A percentile compares a stretch with the other conserved stretches of the same genome.
These are phyloP conservation scores for Melanostoma mellinum DNA, from an alignment of 2,888 invertebrate species.

Conservation along the genomic window DNA sequence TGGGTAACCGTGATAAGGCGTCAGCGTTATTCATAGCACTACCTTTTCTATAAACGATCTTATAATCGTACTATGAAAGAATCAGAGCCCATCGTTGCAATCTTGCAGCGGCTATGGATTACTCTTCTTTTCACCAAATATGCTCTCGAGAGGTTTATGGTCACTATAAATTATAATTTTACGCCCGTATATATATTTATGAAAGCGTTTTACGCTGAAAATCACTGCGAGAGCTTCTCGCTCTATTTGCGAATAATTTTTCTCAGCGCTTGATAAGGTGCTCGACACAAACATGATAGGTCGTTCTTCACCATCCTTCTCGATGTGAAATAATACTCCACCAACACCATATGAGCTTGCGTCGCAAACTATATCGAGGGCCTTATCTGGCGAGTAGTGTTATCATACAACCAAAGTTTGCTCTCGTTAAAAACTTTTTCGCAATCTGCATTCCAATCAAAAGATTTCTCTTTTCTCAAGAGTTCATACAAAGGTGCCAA, in stretches of 20 bases:
- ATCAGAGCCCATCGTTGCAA: conserved; percentile 11
- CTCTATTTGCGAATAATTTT: conserved; percentile 41
- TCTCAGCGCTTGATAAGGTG: conserved; percentile 32
- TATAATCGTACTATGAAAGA: conserved; percentile 3
- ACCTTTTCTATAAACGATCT: conserved; percentile 2
- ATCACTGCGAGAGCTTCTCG: conserved; percentile 41
- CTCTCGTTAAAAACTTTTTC: conserved; percentile 15
- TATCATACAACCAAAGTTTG: conserved; percentile 6
- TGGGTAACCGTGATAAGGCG: conserved; percentile 3
- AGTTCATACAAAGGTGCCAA: conserved; percentile 19
- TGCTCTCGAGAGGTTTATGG: conserved; percentile 4
- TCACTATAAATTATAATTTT: conserved; percentile 18
- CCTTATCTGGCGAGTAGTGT: conserved; percentile 1
- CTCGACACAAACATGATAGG: conserved; percentile 45
- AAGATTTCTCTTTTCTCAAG: neutral
- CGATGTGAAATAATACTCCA: conserved; percentile 41
- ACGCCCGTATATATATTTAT: conserved; percentile 34
- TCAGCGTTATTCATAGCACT: conserved; percentile 10
- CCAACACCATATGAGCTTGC: conserved; percentile 42
- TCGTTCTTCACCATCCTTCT: conserved; percentile 36
- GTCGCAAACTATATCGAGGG: conserved; percentile 12
- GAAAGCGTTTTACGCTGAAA: conserved; percentile 29
- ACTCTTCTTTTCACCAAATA: conserved; percentile 5
- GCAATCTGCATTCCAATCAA: conserved; percentile 6
- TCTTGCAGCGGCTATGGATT: conserved; percentile 11